These are phyloP conservation scores for Belonocnema kinseyi DNA, from an alignment of 1,140 invertebrate genomes.

Conservation along the genomic window DNA sequence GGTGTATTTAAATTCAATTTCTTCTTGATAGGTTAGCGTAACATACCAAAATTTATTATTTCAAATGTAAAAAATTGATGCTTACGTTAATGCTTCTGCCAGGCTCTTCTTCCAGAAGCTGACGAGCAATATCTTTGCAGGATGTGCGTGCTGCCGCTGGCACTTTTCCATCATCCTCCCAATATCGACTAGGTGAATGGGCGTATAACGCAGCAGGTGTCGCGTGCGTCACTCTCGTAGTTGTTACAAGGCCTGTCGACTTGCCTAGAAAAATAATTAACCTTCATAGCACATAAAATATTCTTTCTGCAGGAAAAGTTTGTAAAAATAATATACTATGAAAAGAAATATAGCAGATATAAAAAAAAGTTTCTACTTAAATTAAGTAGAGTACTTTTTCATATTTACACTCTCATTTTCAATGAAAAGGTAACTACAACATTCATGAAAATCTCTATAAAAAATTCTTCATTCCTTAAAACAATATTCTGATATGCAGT, in stretches of 20 bases:
- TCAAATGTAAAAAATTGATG: background rate
- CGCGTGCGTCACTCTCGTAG: slow-evolving; percentile 92
- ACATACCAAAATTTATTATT: too few species aligned
- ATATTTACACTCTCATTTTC: too few species aligned
- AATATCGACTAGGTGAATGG: slow-evolving; percentile 82
- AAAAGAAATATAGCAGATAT: too few species aligned
- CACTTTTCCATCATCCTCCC: slow-evolving; percentile 83
- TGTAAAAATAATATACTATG: background rate
- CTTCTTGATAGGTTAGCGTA: too few species aligned
- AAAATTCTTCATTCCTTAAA: too few species aligned
- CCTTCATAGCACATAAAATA: background rate
- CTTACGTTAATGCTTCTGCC: slow-evolving; percentile 74
- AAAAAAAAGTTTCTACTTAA: too few species aligned
- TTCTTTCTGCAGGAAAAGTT: background rate
- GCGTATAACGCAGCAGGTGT: slow-evolving; percentile 92
- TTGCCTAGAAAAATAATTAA: slow-evolving; percentile 16
- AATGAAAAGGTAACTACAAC: too few species aligned
- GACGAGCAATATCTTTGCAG: slow-evolving; percentile 86
- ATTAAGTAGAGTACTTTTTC: too few species aligned
- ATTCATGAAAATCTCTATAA: too few species aligned
- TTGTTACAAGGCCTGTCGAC: slow-evolving; percentile 89
- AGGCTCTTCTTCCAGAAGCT: slow-evolving; percentile 81
- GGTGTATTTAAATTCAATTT: too few species aligned
- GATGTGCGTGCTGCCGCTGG: slow-evolving; percentile 63
- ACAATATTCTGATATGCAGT: too few species aligned